phyloP scores from a whole-genome alignment of 2,797 vertebrate genomes.

The Pempheris klunzingeri region DNA sequence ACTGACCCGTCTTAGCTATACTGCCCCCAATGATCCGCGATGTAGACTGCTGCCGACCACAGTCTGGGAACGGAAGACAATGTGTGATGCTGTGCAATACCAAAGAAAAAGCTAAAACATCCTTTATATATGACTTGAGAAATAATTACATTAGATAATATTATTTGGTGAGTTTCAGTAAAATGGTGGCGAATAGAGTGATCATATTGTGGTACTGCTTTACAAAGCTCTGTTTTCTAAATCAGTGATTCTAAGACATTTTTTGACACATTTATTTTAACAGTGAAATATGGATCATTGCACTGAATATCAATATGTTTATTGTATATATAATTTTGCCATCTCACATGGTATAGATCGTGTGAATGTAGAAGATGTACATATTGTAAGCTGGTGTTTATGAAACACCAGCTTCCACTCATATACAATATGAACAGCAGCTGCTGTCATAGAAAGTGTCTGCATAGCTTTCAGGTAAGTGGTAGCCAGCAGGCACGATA shows the following conservation, averaged over 20 bases:
- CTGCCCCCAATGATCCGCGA: conserved; percentile 91
- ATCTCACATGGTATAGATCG: not conserved
- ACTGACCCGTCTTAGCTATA: conserved; percentile 81
- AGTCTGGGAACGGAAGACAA: conserved; percentile 82
- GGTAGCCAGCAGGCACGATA: not conserved
- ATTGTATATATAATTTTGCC: not conserved
- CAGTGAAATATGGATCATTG: not conserved
- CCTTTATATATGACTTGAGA: not conserved
- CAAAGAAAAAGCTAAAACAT: not conserved
- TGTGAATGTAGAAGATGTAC: not conserved
- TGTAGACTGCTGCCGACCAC: conserved; percentile 83
- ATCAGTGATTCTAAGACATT: not conserved
- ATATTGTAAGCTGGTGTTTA: too few species aligned
- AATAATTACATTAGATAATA: not conserved
- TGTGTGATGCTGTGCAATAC: not conserved
- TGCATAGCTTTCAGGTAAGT: not conserved
- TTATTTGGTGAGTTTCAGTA: not conserved
- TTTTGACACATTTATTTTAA: not conserved
- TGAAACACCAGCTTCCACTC: too few species aligned
- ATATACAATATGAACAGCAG: not conserved
- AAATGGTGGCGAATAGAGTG: not conserved
- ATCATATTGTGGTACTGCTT: not conserved
- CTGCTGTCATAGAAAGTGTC: not conserved
- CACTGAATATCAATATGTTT: not conserved
- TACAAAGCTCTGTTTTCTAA: not conserved